Conservation (phyloP, 2,888 invertebrate genomes). For the Napeogenes sylphis region DNA sequence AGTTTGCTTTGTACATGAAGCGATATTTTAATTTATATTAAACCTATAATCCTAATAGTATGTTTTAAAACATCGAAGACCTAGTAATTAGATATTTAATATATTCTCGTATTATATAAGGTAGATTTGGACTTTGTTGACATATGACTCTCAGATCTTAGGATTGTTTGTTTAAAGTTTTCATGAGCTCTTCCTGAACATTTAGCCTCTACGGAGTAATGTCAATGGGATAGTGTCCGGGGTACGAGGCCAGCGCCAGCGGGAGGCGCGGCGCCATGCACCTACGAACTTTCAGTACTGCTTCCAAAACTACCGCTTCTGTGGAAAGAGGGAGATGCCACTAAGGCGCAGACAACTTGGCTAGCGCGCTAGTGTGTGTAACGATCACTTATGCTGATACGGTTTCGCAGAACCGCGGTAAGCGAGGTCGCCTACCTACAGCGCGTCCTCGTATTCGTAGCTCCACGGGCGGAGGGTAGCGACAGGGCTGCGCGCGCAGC, state of each 20-base stretch:
- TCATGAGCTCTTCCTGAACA: no score
- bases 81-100: no score
- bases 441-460: slow-evolving; percentile 34
- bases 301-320: slow-evolving; percentile 33
- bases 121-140: no score
- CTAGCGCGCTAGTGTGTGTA: slow-evolving; percentile 34
- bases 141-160: no score
- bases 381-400: slow-evolving; percentile 29
- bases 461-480: slow-evolving; percentile 43
- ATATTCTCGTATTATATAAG: no score
- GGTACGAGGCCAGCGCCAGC: slow-evolving; percentile 33
- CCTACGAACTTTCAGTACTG: slow-evolving; percentile 32
- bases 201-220: slow-evolving; percentile 47
- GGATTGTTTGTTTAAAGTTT: no score
- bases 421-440: slow-evolving; percentile 41
- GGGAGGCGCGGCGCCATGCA: slow-evolving; percentile 36
- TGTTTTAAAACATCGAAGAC: no score
- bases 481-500: slow-evolving; percentile 68
- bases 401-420: slow-evolving; percentile 37
- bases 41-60: no score
- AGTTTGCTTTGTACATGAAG: no score
- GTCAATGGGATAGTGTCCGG: slow-evolving; percentile 49
- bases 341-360: slow-evolving; percentile 22
- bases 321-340: slow-evolving; percentile 35
- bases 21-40: no score